phyloP scores from a whole-genome alignment of 2,113 vertebrate genomes.

The Menidia beryllina region DNA sequence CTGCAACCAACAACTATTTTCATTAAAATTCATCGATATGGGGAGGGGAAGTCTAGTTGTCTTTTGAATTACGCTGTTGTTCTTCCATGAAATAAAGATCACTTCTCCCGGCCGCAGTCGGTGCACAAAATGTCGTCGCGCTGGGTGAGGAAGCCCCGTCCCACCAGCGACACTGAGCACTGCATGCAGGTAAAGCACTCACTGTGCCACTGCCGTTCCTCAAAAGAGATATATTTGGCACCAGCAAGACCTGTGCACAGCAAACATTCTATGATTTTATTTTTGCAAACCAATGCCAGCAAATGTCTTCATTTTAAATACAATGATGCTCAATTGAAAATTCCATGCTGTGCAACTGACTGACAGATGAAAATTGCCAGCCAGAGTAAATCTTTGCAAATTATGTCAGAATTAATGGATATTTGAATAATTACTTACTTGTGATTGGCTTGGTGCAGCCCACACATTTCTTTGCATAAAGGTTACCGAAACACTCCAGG shows the following conservation, averaged over 20 bases:
- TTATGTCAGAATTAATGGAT: constrained; percentile 19
- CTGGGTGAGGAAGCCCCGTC: constrained; percentile 91
- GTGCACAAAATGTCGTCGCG: constrained; percentile 88
- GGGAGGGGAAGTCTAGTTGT: too few species aligned
- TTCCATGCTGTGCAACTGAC: constrained; percentile 6
- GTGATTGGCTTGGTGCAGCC: constrained; percentile 95
- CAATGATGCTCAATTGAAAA: too few species aligned
- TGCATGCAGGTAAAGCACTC: constrained; percentile 96
- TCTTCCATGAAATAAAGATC: constrained; percentile 36
- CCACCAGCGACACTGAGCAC: constrained; percentile 93
- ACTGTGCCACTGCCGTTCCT: constrained; percentile 98
- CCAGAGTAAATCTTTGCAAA: background rate
- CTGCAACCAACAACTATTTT: background rate
- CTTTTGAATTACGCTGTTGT: too few species aligned
- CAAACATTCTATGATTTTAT: too few species aligned
- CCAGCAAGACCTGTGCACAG: constrained; percentile 88
- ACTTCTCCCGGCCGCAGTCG: constrained; percentile 85
- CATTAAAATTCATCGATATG: too few species aligned
- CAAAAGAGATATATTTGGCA: constrained; percentile 97
- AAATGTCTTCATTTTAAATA: too few species aligned
- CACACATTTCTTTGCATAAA: constrained; percentile 97
- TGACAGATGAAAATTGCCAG: background rate
- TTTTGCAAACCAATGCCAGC: too few species aligned
- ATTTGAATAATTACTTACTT: constrained; percentile 81
- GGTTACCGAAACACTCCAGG: constrained; percentile 93